Conservation (phyloP, 64 coral and sea anemone species). For the Montipora foliosa region DNA sequence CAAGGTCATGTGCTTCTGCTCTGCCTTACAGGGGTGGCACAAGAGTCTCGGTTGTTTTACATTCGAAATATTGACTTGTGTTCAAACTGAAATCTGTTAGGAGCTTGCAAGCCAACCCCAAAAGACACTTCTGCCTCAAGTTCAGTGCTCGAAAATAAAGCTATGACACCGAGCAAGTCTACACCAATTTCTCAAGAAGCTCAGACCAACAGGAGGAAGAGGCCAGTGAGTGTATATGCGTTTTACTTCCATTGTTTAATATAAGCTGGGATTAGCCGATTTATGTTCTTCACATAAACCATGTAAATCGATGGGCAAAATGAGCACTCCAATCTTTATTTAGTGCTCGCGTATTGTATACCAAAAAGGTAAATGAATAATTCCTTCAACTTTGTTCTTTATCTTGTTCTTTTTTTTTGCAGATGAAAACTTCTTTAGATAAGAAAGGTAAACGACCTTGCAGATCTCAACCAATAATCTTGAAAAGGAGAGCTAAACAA, state of each 20-base stretch:
- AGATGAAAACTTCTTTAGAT: not conserved
- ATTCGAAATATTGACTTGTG: too few relatives aligned
- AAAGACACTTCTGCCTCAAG: not conserved
- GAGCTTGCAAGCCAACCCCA: not conserved
- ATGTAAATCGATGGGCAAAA: too few relatives aligned
- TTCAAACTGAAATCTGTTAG: not conserved
- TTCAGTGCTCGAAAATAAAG: not conserved
- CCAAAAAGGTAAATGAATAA: too few relatives aligned
- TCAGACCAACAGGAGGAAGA: not conserved
- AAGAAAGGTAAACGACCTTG: constrained; percentile 14
- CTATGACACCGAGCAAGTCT: not conserved
- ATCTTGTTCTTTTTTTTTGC: not conserved
- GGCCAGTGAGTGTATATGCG: not conserved
- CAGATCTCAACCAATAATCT: constrained; percentile 39
- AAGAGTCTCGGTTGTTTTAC: too few relatives aligned
- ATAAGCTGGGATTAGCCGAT: not conserved
- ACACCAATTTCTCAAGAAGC: not conserved
- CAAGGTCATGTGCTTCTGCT: too few relatives aligned
- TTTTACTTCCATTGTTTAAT: not conserved
- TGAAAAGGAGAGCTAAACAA: constrained; percentile 34
- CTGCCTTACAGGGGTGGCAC: too few relatives aligned
- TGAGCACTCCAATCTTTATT: too few relatives aligned
- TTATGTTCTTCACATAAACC: too few relatives aligned
- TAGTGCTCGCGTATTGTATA: too few relatives aligned
- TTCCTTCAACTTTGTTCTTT: too few relatives aligned